phyloP scores from a whole-genome alignment of 1,140 invertebrate species.

The Scaptodrosophila lebanonensis region DNA sequence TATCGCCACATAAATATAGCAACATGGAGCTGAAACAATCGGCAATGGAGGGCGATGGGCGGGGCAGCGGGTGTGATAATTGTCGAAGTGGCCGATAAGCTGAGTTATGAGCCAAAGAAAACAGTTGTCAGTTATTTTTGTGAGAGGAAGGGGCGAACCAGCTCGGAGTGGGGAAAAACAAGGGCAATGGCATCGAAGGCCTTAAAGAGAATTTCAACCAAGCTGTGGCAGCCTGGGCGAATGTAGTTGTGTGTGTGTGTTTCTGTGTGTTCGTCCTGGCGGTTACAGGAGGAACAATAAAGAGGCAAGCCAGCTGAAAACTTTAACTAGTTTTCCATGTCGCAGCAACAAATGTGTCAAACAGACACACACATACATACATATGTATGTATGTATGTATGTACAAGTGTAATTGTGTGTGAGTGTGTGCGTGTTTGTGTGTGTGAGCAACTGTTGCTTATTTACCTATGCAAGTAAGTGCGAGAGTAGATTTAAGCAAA shows the following conservation, averaged over 20 bases:
- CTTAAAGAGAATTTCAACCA: no score
- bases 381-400: conserved; percentile 25
- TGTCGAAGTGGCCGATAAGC: conserved; percentile 34
- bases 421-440: background rate
- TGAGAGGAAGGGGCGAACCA: no score
- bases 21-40: background rate
- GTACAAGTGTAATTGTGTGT: no score
- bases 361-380: conserved; percentile 12
- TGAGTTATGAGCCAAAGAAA: conserved; percentile 28
- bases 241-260: no score
- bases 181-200: conserved; percentile 6
- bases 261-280: no score
- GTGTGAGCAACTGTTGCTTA: conserved; percentile 11
- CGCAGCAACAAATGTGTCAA: no score
- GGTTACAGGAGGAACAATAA: no score
- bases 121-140: background rate
- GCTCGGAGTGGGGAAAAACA: background rate
- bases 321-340: no score
- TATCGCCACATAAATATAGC: conserved; percentile 53
- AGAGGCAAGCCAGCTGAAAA: no score
- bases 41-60: background rate
- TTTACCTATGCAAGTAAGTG: conserved; percentile 1
- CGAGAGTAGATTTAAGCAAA: no score
- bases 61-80: conserved; percentile 36
- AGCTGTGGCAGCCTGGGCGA: no score